phyloP scores from a whole-genome alignment of 1,140 invertebrate genomes.

The Apis laboriosa region DNA sequence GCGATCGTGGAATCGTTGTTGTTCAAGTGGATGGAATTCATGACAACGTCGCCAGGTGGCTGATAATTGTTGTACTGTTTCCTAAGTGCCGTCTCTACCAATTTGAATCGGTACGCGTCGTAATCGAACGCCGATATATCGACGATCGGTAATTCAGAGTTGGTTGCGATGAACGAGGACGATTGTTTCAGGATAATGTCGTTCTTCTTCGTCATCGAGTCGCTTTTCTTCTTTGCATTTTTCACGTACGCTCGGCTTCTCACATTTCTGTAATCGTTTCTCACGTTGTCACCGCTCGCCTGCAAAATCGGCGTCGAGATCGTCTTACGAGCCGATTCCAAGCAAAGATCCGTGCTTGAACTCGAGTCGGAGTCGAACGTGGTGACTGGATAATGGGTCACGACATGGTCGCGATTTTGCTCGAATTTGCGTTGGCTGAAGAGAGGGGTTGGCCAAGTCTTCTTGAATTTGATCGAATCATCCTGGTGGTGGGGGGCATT shows the following conservation, averaged over 20 bases:
- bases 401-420: slow-evolving; percentile 26
- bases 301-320: slow-evolving; percentile 48
- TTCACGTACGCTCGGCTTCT: fast-evolving
- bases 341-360: slow-evolving; percentile 47
- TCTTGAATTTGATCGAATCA: slow-evolving; percentile 11
- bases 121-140: slow-evolving; percentile 72
- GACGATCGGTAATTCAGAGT: slow-evolving; percentile 57
- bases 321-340: slow-evolving; percentile 32
- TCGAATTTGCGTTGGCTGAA: background rate
- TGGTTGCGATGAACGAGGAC: slow-evolving; percentile 56
- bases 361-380: slow-evolving; percentile 60
- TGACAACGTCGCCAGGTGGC: slow-evolving; percentile 70
- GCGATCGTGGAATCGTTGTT: slow-evolving; percentile 59
- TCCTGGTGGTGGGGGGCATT: slow-evolving; percentile 22
- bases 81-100: slow-evolving; percentile 68
- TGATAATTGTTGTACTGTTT: slow-evolving; percentile 69
- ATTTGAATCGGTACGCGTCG: slow-evolving; percentile 66
- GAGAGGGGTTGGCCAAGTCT: background rate
- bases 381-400: slow-evolving; percentile 65
- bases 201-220: background rate
- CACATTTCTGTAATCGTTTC: background rate
- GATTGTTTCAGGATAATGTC: slow-evolving; percentile 46
- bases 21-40: slow-evolving; percentile 72
- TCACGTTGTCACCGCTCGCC: slow-evolving; percentile 2
- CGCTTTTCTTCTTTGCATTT: background rate